Evolutionary conservation across 2,888 invertebrate genomes (phyloP), one percentile per base, ranked within the genome.

Genomic region (Melanotus villosus): DNA sequence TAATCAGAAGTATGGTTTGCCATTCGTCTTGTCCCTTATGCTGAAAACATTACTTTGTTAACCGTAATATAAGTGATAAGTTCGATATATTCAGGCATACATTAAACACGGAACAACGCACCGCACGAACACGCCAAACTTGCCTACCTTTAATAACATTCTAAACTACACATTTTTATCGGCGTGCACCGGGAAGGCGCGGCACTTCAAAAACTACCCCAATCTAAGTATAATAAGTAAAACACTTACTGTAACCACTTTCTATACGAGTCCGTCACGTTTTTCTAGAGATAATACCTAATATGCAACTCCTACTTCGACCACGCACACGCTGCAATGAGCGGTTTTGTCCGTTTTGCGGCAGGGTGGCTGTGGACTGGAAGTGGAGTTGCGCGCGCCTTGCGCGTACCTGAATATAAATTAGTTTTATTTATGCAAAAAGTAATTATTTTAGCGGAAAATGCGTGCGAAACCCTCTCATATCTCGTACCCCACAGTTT

Each of bases 321-420:
- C 47, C 68, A 68, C 68, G 56, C 64, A 65, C 66, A 66, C 66
- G 62, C 56, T 43, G 41, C 52, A 30, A 36, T 41, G 62, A 65
- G 63, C 68, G 66, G 64, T 67, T 68, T 64, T 66, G 57, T 66
- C 68, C 70, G 72, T 70, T 67, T 70, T 67, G 67, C 70, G 70
- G 60, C 72, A 72, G 70, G 65, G 66, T 72, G 70, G 67, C 67
- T 69, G 50, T 63, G 62, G 62, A 60, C 67, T 54, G 58, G 26
- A 57, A 36, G 56, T 47, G 10, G 1, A 57, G 59, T 32, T 56
- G 72, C 72, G 70, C 72, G 59, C 69, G 66, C 70, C 52, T 23
- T 63, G 57, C 34, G 38, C 56, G 32, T 57, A 57, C 57, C 57
- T 45, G 36, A 36, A 23, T 36, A 26, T 41, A 60, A 41, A 43